Conservation (phyloP, 2,888 invertebrate genomes). For the Microdon myrmicae region DNA sequence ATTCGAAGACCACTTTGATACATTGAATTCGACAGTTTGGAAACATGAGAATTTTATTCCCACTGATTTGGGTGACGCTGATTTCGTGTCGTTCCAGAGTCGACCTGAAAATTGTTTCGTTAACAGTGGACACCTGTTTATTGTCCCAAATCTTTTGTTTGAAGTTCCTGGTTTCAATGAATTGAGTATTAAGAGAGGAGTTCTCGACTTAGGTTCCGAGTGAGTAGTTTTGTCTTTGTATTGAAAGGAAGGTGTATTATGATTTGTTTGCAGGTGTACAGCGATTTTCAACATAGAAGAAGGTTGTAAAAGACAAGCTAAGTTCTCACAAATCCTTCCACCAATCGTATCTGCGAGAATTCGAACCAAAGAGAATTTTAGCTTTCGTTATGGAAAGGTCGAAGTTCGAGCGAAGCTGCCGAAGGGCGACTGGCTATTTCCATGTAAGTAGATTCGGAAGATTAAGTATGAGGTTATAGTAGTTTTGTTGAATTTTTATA, state of each 20-base stretch:
- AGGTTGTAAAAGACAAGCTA: conserved; percentile 57
- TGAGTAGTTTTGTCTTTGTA: too few relatives aligned
- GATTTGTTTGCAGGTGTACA: conserved; percentile 68
- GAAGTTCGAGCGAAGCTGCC: conserved; percentile 79
- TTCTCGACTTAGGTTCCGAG: conserved; percentile 63
- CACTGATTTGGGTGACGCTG: conserved; percentile 67
- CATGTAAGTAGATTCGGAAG: conserved; percentile 71
- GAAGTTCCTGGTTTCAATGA: conserved; percentile 56
- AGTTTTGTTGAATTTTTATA: background rate
- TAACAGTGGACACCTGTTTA: conserved; percentile 60
- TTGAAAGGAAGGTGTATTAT: background rate
- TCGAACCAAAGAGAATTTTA: conserved; percentile 72
- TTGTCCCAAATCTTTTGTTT: conserved; percentile 63
- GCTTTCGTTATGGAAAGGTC: conserved; percentile 77
- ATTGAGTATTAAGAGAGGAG: conserved; percentile 56
- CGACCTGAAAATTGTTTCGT: conserved; percentile 60
- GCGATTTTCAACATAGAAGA: conserved; percentile 66
- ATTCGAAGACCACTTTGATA: conserved; percentile 74
- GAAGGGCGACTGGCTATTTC: conserved; percentile 81
- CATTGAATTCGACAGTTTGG: conserved; percentile 69
- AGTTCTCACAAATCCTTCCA: conserved; percentile 71
- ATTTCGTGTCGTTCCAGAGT: conserved; percentile 68
- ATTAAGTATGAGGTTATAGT: background rate
- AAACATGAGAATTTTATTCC: conserved; percentile 72
- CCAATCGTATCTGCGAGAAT: conserved; percentile 76